Evolutionary conservation across 2,888 invertebrate species (phyloP).

Genomic region (Pristionchus maxplancki): DNA sequence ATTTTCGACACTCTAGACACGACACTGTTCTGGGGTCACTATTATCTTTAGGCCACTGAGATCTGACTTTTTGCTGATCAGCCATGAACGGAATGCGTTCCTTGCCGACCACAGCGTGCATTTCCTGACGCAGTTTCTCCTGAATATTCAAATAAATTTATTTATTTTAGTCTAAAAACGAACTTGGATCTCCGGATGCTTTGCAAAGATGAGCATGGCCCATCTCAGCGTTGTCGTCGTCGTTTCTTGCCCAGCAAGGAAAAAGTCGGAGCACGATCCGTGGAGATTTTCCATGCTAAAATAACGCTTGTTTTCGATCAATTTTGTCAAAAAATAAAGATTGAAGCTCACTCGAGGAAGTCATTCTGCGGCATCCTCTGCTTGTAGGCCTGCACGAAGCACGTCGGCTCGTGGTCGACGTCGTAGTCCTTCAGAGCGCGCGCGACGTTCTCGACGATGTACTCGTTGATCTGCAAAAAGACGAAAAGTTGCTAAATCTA

Average conservation of each 20-base stretch:
- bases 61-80: not conserved
- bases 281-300: not conserved
- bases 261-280: not conserved
- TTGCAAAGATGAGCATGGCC: not conserved
- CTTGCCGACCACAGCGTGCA: not conserved
- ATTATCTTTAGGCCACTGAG: too few relatives aligned
- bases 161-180: not conserved
- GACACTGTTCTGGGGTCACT: too few relatives aligned
- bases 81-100: not conserved
- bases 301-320: not conserved
- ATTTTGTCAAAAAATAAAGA: not conserved
- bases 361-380: not conserved
- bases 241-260: constrained; percentile 9
- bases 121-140: not conserved
- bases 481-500: not conserved
- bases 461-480: not conserved
- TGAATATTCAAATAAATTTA: not conserved
- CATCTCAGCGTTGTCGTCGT: constrained; percentile 29
- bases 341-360: not conserved
- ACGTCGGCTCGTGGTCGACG: constrained; percentile 1
- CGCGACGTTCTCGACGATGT: not conserved
- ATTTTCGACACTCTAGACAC: too few relatives aligned
- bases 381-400: constrained; percentile 39
- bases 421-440: not conserved
- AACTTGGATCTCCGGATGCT: not conserved